Evolutionary conservation across 2,888 invertebrate species (phyloP).

Genomic region (Trypoxylon attenuatum): DNA sequence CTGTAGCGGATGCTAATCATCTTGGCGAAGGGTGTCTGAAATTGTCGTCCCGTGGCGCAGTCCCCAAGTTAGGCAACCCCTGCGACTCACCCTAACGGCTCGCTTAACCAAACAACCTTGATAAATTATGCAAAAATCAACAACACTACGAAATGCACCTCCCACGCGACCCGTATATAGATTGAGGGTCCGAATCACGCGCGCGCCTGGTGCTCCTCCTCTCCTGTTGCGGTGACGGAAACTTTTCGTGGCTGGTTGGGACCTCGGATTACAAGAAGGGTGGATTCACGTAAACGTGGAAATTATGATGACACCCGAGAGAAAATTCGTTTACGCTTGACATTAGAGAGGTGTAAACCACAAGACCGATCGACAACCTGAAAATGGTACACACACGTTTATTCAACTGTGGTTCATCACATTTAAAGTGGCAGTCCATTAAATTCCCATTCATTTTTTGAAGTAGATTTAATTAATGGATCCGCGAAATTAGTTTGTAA

Average conservation of each 20-base stretch:
- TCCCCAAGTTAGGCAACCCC: constrained; percentile 56
- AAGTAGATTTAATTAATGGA: constrained; percentile 22
- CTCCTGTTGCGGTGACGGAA: constrained; percentile 6
- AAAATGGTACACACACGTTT: background rate
- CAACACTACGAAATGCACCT: constrained; percentile 66
- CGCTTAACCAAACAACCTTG: constrained; percentile 72
- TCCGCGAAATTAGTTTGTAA: constrained; percentile 17
- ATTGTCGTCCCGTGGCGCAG: constrained; percentile 67
- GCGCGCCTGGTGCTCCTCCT: constrained; percentile 6
- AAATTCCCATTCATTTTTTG: constrained; percentile 8
- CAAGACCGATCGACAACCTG: background rate
- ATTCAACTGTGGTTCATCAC: background rate
- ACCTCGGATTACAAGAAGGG: background rate
- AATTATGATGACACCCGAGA: background rate
- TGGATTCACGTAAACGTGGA: background rate
- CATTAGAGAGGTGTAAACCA: background rate
- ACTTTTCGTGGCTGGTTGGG: background rate
- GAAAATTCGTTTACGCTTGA: background rate
- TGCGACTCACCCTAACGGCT: constrained; percentile 64
- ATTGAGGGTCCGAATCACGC: constrained; percentile 17
- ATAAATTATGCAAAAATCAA: constrained; percentile 74
- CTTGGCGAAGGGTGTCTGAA: constrained; percentile 69
- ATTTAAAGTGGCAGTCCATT: background rate
- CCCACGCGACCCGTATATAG: constrained; percentile 40
- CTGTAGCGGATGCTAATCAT: constrained; percentile 70